phyloP scores from a whole-genome alignment of 2,113 vertebrate species.

The Trinectes maculatus region DNA sequence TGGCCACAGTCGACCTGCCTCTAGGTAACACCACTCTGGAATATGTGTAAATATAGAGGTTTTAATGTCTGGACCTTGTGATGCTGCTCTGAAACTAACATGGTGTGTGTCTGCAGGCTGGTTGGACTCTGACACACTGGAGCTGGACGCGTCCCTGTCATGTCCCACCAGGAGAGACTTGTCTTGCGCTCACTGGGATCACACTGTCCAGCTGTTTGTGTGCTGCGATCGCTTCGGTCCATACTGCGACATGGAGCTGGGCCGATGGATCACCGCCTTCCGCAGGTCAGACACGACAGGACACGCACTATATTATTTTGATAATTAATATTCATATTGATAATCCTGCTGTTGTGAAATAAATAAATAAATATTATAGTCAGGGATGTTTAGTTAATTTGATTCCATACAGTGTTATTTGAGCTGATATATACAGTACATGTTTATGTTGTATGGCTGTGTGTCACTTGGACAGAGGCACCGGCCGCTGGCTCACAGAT shows the following conservation, averaged over 20 bases:
- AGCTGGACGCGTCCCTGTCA: constrained; percentile 80
- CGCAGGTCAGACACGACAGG: constrained; percentile 70
- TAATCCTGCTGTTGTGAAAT: too few species aligned
- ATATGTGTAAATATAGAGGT: too few species aligned
- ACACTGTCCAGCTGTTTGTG: constrained; percentile 82
- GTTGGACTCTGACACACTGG: constrained; percentile 63
- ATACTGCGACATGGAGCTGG: constrained; percentile 79
- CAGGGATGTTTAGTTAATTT: too few species aligned
- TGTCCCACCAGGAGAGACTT: constrained; percentile 79
- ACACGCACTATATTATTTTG: too few species aligned
- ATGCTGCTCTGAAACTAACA: too few species aligned
- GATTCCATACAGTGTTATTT: background rate
- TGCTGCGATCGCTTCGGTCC: constrained; percentile 74
- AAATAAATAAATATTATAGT: too few species aligned
- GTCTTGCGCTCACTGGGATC: constrained; percentile 83
- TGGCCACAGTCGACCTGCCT: constrained; percentile 72
- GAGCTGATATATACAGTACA: too few species aligned
- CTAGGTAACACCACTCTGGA: constrained; percentile 52
- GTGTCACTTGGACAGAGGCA: constrained; percentile 70
- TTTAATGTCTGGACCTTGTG: too few species aligned
- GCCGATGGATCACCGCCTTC: constrained; percentile 85
- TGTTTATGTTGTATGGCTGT: background rate
- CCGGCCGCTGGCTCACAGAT: constrained; percentile 81
- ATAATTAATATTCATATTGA: too few species aligned
- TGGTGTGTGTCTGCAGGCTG: constrained; percentile 50